phyloP scores from a whole-genome alignment of 2,113 vertebrate genomes.

The Jaculus jaculus region DNA sequence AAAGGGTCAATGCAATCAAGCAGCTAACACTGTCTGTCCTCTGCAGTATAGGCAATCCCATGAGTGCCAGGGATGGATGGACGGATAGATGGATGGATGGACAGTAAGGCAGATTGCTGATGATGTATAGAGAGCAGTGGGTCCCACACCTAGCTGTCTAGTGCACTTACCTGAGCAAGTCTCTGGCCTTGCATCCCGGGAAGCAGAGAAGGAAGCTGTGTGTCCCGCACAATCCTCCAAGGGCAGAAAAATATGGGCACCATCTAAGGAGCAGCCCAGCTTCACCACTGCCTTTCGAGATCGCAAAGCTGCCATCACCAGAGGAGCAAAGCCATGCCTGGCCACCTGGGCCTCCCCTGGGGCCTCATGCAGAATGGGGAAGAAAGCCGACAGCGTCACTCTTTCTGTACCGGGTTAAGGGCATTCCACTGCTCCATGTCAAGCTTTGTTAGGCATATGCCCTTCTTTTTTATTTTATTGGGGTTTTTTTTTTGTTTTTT shows the following conservation, averaged over 20 bases:
- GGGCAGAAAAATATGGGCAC: neutral
- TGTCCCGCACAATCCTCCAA: neutral
- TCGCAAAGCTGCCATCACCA: fast-evolving
- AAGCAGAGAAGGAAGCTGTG: neutral
- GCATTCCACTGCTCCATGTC: too few relatives aligned
- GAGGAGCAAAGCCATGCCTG: neutral
- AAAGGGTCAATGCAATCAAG: neutral
- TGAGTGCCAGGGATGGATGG: neutral
- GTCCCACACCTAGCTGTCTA: neutral
- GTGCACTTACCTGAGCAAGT: neutral
- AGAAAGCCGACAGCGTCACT: fast-evolving
- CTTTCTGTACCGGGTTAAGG: too few relatives aligned
- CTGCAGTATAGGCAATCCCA: neutral
- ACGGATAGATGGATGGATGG: neutral
- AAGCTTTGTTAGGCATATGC: too few relatives aligned
- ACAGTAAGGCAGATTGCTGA: fast-evolving
- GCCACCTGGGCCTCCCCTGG: neutral
- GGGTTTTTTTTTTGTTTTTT: too few relatives aligned
- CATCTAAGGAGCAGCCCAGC: too few relatives aligned
- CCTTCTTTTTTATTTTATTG: too few relatives aligned
- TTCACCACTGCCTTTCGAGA: neutral
- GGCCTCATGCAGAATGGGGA: neutral
- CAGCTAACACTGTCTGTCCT: neutral
- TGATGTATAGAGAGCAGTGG: neutral
- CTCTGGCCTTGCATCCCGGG: neutral